A percentile compares a stretch with the other conserved stretches of the same genome.
phyloP scores from a whole-genome alignment of 2,888 invertebrate species.

The Stenodera caucasica region DNA sequence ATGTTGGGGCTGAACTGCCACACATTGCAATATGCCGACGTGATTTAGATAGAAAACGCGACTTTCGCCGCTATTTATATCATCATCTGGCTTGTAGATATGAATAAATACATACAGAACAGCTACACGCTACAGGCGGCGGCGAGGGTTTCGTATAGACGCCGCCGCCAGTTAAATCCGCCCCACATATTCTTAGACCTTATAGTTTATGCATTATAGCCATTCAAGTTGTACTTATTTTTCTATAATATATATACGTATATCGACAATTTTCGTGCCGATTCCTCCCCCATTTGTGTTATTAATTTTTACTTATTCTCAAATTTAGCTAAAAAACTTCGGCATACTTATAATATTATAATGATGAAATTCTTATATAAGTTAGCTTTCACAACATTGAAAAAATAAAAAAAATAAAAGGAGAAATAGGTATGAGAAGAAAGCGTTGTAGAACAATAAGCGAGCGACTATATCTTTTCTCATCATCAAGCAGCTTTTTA shows the following conservation, averaged over 20 bases:
- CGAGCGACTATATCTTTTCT: conserved; percentile 33
- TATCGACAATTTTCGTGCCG: no score
- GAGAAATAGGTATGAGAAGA: conserved; percentile 41
- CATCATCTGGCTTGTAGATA: conserved; percentile 54
- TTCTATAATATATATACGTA: no score
- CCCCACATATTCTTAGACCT: conserved; percentile 30
- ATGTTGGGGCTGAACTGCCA: conserved; percentile 45
- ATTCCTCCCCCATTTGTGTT: no score
- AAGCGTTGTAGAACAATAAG: conserved; percentile 45
- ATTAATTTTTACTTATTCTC: no score
- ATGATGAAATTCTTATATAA: conserved; percentile 53
- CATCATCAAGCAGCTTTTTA: conserved; percentile 43
- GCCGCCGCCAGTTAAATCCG: conserved; percentile 33
- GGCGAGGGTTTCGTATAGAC: conserved; percentile 20
- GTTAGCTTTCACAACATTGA: conserved; percentile 49
- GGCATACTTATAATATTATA: conserved; percentile 37
- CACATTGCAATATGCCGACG: conserved; percentile 52
- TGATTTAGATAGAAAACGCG: conserved; percentile 55
- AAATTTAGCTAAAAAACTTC: conserved; percentile 17
- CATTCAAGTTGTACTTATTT: conserved; percentile 16
- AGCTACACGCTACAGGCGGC: conserved; percentile 39
- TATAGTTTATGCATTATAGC: conserved; percentile 32
- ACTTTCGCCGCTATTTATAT: conserved; percentile 54
- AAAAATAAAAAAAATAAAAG: no score
- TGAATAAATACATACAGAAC: conserved; percentile 52